phyloP scores from a whole-genome alignment of 2,113 vertebrate genomes.

The Anolis sagrei region DNA sequence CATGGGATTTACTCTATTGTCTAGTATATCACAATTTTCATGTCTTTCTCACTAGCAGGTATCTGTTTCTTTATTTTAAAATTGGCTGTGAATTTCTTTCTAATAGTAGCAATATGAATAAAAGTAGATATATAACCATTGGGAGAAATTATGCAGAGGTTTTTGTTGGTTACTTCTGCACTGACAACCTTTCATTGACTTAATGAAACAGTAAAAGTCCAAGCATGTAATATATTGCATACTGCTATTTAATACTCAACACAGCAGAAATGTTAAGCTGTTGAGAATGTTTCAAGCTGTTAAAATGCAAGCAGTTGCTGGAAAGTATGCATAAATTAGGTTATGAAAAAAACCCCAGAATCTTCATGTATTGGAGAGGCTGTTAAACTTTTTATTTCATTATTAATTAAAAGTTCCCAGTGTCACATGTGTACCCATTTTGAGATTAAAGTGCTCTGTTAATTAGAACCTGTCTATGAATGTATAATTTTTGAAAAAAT shows the following conservation, averaged over 20 bases:
- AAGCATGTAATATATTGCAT: neutral
- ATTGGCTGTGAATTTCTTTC: slow-evolving; percentile 21
- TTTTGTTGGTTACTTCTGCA: slow-evolving; percentile 6
- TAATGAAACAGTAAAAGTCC: slow-evolving; percentile 31
- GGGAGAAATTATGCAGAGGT: slow-evolving; percentile 40
- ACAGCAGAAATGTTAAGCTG: slow-evolving; percentile 14
- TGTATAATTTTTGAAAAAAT: slow-evolving; percentile 8
- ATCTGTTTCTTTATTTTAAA: neutral
- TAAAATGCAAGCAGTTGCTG: slow-evolving; percentile 46
- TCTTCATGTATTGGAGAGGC: slow-evolving; percentile 34
- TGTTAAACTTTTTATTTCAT: slow-evolving; percentile 49
- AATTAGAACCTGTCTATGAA: slow-evolving; percentile 28
- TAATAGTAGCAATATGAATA: slow-evolving; percentile 41
- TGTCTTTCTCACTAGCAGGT: neutral
- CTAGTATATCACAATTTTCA: neutral
- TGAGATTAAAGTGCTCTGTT: slow-evolving; percentile 41
- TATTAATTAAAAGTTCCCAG: slow-evolving; percentile 56
- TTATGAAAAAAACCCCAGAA: slow-evolving; percentile 18
- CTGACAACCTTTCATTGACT: slow-evolving; percentile 37
- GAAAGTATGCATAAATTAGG: slow-evolving; percentile 39
- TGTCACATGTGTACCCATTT: slow-evolving; percentile 37
- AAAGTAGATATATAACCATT: slow-evolving; percentile 9
- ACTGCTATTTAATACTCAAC: slow-evolving; percentile 36
- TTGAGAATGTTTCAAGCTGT: slow-evolving; percentile 48
- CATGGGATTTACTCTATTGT: neutral